Conservation (phyloP, 2,888 invertebrate genomes). For the Eupithecia centaureata region DNA sequence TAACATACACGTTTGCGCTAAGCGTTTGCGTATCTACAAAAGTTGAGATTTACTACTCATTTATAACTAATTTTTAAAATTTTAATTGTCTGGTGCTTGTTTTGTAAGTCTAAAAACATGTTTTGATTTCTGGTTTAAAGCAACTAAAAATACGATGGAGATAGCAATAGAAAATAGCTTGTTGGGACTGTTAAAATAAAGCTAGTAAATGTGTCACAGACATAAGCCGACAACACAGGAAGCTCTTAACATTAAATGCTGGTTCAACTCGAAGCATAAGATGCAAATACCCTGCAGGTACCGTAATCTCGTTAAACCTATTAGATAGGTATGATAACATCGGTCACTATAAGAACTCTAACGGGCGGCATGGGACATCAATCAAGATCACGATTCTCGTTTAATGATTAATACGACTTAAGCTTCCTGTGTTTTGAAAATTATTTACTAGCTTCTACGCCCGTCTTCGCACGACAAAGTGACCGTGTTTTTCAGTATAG, state of each 20-base stretch:
- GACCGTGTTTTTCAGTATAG: neutral
- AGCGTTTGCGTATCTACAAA: too few species aligned
- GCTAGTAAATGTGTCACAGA: conserved; percentile 11
- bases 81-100: too few species aligned
- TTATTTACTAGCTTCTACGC: neutral
- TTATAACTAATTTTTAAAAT: too few species aligned
- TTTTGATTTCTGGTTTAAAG: too few species aligned
- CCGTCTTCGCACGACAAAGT: neutral
- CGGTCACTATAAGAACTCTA: conserved; percentile 58
- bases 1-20: neutral
- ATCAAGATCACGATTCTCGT: conserved; percentile 63
- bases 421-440: conserved; percentile 49
- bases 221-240: conserved; percentile 28
- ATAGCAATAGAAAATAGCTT: neutral
- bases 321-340: conserved; percentile 71
- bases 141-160: too few species aligned
- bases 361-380: conserved; percentile 72
- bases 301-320: conserved; percentile 77
- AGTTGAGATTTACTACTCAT: too few species aligned
- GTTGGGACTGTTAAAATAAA: neutral
- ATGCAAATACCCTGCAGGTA: conserved; percentile 64
- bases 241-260: conserved; percentile 34
- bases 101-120: too few species aligned
- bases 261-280: conserved; percentile 56
- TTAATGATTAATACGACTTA: conserved; percentile 50